A percentile compares a stretch with the other conserved stretches of the same genome.
Conservation (phyloP, 2,888 invertebrate species). For the Deroplatys truncata region DNA sequence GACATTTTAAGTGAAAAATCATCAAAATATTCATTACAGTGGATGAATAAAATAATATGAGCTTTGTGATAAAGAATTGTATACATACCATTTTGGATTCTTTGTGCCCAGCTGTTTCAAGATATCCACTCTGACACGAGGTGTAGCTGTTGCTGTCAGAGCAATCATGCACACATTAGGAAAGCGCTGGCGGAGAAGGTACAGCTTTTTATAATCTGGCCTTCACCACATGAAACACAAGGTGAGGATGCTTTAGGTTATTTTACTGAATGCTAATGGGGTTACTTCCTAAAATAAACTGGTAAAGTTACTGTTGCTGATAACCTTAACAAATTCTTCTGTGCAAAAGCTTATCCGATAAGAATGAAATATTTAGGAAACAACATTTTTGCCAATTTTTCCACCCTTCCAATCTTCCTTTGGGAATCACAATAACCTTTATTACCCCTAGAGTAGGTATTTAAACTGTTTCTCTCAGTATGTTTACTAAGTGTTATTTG, state of each 20-base stretch:
- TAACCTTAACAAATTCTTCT: no score
- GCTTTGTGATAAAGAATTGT: background rate
- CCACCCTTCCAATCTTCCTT: no score
- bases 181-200: slow-evolving; percentile 64
- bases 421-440: no score
- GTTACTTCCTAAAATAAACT: no score
- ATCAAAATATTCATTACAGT: background rate
- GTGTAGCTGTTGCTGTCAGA: slow-evolving; percentile 94
- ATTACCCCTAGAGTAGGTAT: no score
- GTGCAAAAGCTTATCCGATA: no score
- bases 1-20: background rate
- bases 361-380: no score
- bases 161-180: slow-evolving; percentile 76
- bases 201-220: slow-evolving; percentile 74
- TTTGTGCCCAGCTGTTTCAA: slow-evolving; percentile 75
- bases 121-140: slow-evolving; percentile 84
- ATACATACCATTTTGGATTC: slow-evolving; percentile 63
- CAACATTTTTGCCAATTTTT: no score
- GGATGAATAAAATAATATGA: background rate
- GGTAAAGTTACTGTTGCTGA: no score
- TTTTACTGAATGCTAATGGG: background rate
- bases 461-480: no score
- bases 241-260: background rate
- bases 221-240: background rate
- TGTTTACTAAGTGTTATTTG: no score